phyloP scores from a whole-genome alignment of 2,113 vertebrate species.

The Trematocara stigmaticum region DNA sequence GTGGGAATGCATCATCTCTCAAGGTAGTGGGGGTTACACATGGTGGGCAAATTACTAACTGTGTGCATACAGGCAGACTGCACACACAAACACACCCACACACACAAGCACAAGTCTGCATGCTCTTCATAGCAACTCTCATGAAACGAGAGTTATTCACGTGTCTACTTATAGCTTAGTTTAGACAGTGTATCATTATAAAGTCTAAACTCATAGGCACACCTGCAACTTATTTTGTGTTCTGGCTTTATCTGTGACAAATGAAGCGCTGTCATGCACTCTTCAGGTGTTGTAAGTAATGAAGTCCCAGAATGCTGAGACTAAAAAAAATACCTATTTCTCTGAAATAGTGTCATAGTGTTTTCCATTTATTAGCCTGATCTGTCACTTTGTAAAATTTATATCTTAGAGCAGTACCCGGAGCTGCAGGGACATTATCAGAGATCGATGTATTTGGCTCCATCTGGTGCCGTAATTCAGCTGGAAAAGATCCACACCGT shows the following conservation, averaged over 20 bases:
- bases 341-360: slow-evolving; percentile 2
- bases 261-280: slow-evolving; percentile 17
- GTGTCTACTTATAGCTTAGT: neutral
- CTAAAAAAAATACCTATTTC: slow-evolving; percentile 5
- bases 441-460: slow-evolving; percentile 29
- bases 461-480: slow-evolving; percentile 29
- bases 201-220: neutral
- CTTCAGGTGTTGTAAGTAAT: slow-evolving; percentile 27
- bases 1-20: neutral
- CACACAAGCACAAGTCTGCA: neutral
- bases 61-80: neutral
- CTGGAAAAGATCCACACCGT: neutral
- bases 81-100: neutral
- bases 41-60: neutral
- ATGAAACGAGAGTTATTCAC: neutral
- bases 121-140: neutral
- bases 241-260: slow-evolving; percentile 13
- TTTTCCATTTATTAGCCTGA: slow-evolving; percentile 41
- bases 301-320: slow-evolving; percentile 32
- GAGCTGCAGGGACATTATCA: slow-evolving; percentile 20
- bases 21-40: neutral
- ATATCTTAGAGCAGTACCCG: neutral
- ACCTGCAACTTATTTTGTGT: slow-evolving; percentile 9
- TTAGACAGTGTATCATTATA: neutral
- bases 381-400: slow-evolving; percentile 22